Evolutionary conservation across 2,797 vertebrate species (phyloP).

Genomic region (Emys orbicularis): DNA sequence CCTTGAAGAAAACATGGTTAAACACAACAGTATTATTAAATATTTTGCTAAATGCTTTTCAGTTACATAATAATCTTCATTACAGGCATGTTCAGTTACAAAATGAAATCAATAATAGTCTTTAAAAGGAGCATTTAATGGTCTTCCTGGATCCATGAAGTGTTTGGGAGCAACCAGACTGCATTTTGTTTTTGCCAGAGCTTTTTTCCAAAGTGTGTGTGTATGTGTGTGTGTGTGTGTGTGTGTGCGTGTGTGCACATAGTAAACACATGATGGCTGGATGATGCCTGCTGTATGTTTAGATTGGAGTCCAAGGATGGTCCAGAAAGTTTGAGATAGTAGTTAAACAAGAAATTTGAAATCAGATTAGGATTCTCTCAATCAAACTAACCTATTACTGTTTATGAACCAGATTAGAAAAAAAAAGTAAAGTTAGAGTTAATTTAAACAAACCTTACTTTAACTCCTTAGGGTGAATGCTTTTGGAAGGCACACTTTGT

Average conservation of each 20-base stretch:
- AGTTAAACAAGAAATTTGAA: not conserved
- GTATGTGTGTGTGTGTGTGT: no score
- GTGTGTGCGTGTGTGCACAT: no score
- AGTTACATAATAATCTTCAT: not conserved
- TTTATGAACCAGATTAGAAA: not conserved
- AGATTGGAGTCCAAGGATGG: not conserved
- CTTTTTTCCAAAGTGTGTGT: not conserved
- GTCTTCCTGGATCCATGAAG: not conserved
- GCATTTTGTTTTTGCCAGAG: not conserved
- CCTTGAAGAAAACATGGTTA: not conserved
- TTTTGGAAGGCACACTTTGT: not conserved
- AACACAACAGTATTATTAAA: not conserved
- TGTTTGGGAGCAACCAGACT: not conserved
- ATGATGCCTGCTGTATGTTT: not conserved
- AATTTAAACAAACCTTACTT: not conserved
- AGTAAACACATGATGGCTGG: not conserved
- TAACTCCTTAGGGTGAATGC: not conserved
- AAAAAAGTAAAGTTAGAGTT: not conserved
- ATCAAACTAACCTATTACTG: not conserved
- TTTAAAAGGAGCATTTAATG: not conserved
- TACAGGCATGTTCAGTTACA: not conserved
- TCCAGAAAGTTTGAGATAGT: not conserved
- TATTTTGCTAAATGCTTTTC: not conserved
- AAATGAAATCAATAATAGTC: slow-evolving; percentile 6
- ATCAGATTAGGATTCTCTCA: not conserved